phyloP scores from a whole-genome alignment of 2,888 invertebrate genomes.

The Dioctria linearis region DNA sequence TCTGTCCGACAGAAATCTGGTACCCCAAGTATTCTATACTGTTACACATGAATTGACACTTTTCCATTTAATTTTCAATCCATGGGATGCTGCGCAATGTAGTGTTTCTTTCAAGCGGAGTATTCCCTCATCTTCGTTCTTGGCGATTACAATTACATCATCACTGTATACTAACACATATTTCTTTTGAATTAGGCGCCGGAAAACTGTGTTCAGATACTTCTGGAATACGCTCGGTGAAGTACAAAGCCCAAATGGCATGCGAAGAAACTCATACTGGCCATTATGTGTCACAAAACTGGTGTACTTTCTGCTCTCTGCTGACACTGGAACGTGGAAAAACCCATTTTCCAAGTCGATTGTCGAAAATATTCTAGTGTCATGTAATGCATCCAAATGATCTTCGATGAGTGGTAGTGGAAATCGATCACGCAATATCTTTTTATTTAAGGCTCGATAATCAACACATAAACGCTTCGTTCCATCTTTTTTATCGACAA shows the following conservation, averaged over 20 bases:
- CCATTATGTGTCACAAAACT: neutral
- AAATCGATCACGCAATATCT: neutral
- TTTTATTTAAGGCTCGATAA: conserved; percentile 9
- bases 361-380: too few relatives aligned
- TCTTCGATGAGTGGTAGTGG: neutral
- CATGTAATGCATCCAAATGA: neutral
- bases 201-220: neutral
- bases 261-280: neutral
- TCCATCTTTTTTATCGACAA: neutral
- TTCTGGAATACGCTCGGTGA: conserved; percentile 9
- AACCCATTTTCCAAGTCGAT: neutral
- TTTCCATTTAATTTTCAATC: conserved; percentile 58
- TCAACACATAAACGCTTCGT: neutral
- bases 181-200: neutral
- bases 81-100: conserved; percentile 51
- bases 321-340: neutral
- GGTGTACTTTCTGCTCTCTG: too few relatives aligned
- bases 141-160: conserved; percentile 58
- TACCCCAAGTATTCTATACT: conserved; percentile 22
- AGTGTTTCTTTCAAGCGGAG: conserved; percentile 54
- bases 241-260: conserved; percentile 9
- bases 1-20: neutral
- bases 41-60: conserved; percentile 57
- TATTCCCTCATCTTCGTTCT: conserved; percentile 56
- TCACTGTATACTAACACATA: conserved; percentile 57